Percentiles rank a stretch among this genome's conserved stretches.
Evolutionary conservation across 2,113 vertebrate species (phyloP).

Genomic region (Formicarius rufipectus): DNA sequence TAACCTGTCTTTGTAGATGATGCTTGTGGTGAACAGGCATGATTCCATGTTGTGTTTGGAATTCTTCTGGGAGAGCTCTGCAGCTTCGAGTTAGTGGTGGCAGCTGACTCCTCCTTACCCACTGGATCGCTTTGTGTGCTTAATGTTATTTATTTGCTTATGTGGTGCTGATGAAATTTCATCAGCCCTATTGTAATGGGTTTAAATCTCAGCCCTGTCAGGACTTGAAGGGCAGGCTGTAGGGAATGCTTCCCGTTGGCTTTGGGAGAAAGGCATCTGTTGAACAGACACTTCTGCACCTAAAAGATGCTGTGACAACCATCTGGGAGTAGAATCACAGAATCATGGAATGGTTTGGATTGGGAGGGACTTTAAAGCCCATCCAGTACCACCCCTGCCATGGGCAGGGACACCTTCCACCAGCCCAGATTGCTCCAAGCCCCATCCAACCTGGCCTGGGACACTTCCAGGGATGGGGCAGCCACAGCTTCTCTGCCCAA

Average conservation of each 20-base stretch:
- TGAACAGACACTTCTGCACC: background rate
- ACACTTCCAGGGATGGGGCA: background rate
- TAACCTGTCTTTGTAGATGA: background rate
- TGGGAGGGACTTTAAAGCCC: background rate
- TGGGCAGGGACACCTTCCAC: background rate
- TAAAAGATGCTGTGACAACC: background rate
- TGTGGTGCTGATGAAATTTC: background rate
- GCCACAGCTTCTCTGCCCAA: background rate
- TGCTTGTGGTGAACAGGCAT: background rate
- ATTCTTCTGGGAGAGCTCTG: background rate
- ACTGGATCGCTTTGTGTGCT: background rate
- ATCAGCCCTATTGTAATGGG: background rate
- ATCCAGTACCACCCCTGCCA: background rate
- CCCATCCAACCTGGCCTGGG: background rate
- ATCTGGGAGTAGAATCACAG: background rate
- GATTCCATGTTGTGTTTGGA: background rate
- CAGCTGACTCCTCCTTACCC: background rate
- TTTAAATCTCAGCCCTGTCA: background rate
- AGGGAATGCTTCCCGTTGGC: background rate
- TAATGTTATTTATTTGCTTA: background rate
- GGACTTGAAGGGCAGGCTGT: background rate
- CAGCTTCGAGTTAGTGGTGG: background rate
- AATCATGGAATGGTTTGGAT: background rate
- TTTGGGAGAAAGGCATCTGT: background rate
- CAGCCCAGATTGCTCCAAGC: background rate